phyloP scores from a whole-genome alignment of 2,888 invertebrate genomes.

The Gonocerus acuteangulatus region DNA sequence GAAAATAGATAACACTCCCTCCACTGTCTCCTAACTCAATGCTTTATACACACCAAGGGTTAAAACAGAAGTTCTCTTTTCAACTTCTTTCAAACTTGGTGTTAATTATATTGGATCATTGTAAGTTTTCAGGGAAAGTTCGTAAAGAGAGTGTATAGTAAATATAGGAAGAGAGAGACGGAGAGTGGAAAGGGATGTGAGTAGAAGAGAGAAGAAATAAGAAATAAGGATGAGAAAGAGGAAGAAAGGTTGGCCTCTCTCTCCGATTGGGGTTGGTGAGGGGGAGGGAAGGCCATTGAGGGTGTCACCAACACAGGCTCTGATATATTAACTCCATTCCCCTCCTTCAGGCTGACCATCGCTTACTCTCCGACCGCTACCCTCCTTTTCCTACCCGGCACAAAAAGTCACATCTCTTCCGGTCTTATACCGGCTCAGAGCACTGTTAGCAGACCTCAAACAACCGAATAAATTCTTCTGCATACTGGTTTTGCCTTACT shows the following conservation, averaged over 20 bases:
- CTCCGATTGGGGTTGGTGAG: background rate
- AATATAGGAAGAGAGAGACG: no score
- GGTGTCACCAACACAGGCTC: conserved; percentile 42
- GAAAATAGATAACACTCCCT: no score
- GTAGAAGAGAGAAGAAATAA: conserved; percentile 20
- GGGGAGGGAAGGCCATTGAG: conserved; percentile 39
- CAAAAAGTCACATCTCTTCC: conserved; percentile 29
- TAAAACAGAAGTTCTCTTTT: no score
- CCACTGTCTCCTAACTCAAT: no score
- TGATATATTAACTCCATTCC: conserved; percentile 44
- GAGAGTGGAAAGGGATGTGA: conserved; percentile 1
- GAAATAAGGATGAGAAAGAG: conserved; percentile 27
- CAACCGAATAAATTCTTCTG: background rate
- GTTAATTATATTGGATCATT: no score
- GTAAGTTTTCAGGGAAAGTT: no score
- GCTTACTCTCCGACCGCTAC: conserved; percentile 6
- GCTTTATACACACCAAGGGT: no score
- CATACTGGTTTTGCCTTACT: background rate
- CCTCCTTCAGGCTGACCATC: conserved; percentile 24
- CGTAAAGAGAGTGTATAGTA: no score
- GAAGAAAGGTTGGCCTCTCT: conserved; percentile 24
- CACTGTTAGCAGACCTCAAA: background rate
- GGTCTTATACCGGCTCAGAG: background rate
- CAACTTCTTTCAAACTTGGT: no score
- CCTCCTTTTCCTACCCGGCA: conserved; percentile 2